These are phyloP conservation scores for Drosophila rhopaloa DNA, from an alignment of 1,140 invertebrate species.

Conservation along the genomic window DNA sequence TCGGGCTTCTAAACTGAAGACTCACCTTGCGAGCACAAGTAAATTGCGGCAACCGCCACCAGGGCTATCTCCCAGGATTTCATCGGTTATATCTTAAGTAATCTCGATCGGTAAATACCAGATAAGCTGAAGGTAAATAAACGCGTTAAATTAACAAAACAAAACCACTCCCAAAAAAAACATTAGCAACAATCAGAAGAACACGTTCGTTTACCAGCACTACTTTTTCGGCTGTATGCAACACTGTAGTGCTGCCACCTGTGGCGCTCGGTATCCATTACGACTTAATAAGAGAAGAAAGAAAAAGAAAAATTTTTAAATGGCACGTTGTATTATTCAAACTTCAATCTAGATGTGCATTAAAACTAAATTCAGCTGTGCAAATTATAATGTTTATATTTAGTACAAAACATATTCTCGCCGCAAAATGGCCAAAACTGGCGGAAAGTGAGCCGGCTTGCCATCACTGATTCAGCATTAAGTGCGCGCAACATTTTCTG, in stretches of 20 bases:
- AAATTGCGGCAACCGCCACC: constrained; percentile 53
- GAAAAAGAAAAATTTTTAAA: too few relatives aligned
- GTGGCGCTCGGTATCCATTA: neutral
- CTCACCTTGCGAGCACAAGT: constrained; percentile 65
- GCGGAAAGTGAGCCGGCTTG: neutral
- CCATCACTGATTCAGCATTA: constrained; percentile 6
- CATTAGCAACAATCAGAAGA: constrained; percentile 26
- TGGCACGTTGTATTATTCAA: too few relatives aligned
- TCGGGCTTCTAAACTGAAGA: neutral
- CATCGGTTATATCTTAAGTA: constrained; percentile 16
- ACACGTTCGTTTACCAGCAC: constrained; percentile 14
- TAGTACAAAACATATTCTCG: neutral
- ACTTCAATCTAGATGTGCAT: too few relatives aligned
- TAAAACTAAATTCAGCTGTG: too few relatives aligned
- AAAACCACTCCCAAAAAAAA: constrained; percentile 70
- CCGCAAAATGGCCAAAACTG: neutral
- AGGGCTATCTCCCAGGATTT: constrained; percentile 64
- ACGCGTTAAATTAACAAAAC: constrained; percentile 39
- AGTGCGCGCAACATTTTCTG: constrained; percentile 26
- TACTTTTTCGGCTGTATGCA: neutral
- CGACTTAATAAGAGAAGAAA: too few relatives aligned
- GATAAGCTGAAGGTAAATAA: constrained; percentile 19
- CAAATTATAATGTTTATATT: too few relatives aligned
- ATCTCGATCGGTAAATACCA: neutral
- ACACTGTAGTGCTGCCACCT: constrained; percentile 16